A percentile compares a stretch with the other conserved stretches of the same genome.
Conservation (phyloP, 2,888 invertebrate species). For the Gnatocerus cornutus region DNA sequence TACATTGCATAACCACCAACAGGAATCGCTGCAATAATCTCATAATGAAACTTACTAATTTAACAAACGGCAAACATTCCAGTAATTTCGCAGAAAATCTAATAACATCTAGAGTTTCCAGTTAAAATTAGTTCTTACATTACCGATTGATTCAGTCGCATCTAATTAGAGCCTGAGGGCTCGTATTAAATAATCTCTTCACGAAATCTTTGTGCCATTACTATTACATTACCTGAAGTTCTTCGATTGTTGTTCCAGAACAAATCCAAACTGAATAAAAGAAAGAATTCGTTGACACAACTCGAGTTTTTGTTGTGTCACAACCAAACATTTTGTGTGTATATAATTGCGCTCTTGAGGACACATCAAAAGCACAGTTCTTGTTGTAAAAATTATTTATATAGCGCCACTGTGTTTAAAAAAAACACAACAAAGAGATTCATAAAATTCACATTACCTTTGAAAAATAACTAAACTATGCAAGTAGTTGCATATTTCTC, state of each 20-base stretch:
- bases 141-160: slow-evolving; percentile 6
- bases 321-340: slow-evolving; percentile 6
- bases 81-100: background rate
- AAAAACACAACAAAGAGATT: background rate
- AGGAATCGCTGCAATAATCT: background rate
- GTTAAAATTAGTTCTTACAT: slow-evolving; percentile 14
- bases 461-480: no score
- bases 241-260: background rate
- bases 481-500: no score
- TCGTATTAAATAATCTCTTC: slow-evolving; percentile 13
- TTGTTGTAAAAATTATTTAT: background rate
- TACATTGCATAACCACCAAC: background rate
- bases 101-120: slow-evolving; percentile 2
- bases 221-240: slow-evolving; percentile 1
- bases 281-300: slow-evolving; percentile 1
- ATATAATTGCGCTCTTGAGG: slow-evolving; percentile 7
- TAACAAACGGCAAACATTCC: background rate
- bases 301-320: slow-evolving; percentile 18
- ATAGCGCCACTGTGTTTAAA: background rate
- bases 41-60: background rate
- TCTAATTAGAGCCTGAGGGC: background rate
- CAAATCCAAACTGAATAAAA: slow-evolving; percentile 11
- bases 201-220: slow-evolving; percentile 5
- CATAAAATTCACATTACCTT: no score
- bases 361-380: slow-evolving; percentile 16